Evolutionary conservation across 2,113 vertebrate species (phyloP).

Genomic region (Chroicocephalus ridibundus): DNA sequence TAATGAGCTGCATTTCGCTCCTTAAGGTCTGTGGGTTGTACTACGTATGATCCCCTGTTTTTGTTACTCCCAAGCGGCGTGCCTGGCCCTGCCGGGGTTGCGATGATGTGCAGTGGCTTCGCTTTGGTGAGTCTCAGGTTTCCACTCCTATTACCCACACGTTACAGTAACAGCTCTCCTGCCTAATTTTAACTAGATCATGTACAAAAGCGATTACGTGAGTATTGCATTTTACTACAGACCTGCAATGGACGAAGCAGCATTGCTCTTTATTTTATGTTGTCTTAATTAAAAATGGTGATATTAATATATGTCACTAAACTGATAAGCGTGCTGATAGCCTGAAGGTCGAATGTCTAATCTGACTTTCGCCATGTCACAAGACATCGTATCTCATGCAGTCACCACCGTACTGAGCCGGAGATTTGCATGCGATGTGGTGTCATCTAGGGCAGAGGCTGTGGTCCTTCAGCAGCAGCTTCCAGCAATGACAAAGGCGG

Average conservation of each 20-base stretch:
- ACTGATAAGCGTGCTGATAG: background rate
- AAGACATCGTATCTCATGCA: background rate
- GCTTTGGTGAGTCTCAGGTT: background rate
- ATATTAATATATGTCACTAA: background rate
- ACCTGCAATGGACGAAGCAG: background rate
- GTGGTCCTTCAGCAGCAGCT: conserved; percentile 17
- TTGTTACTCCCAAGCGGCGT: background rate
- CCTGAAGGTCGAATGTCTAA: conserved; percentile 3
- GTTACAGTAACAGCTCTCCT: background rate
- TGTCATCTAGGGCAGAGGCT: background rate
- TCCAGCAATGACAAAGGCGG: background rate
- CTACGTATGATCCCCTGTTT: background rate
- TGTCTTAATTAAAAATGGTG: conserved; percentile 24
- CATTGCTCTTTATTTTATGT: background rate
- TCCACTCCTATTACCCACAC: background rate
- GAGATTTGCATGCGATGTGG: background rate
- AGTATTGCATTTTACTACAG: background rate
- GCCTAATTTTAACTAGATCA: conserved; percentile 12
- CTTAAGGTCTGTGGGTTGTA: background rate
- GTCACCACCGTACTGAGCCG: background rate
- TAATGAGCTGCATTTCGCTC: background rate
- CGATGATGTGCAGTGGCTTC: background rate
- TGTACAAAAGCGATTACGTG: background rate
- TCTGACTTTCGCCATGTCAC: background rate
- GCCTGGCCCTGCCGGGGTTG: background rate